phyloP scores from a whole-genome alignment of 1,140 invertebrate genomes.

The Reticulitermes speratus region DNA sequence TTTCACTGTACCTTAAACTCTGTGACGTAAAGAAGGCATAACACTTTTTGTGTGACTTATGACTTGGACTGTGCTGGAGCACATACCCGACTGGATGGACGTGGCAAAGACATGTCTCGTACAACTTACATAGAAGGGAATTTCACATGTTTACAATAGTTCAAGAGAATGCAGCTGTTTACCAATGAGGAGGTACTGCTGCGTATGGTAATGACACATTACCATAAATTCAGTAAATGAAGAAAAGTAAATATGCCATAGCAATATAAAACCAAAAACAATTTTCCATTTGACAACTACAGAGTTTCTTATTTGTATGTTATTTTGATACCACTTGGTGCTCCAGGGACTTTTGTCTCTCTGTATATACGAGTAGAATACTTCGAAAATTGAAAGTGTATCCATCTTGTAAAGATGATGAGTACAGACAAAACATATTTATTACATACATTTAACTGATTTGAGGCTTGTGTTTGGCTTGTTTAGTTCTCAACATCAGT shows the following conservation, averaged over 20 bases:
- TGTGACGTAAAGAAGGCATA: not conserved
- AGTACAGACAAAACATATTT: not conserved
- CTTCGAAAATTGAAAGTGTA: not conserved
- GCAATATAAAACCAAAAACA: constrained; percentile 7
- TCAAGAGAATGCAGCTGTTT: not conserved
- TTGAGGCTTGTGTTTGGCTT: not conserved
- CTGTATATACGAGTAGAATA: not conserved
- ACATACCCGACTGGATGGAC: not conserved
- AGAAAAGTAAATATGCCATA: not conserved
- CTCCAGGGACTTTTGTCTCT: not conserved
- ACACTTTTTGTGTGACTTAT: not conserved
- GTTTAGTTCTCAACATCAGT: not conserved
- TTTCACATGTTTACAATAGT: not conserved
- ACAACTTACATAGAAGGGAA: not conserved
- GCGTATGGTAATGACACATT: not conserved
- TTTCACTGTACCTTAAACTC: not conserved
- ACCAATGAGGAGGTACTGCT: not conserved
- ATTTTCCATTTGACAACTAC: not conserved
- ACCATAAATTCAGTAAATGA: not conserved
- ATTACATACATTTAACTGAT: not conserved
- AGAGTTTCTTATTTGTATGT: constrained; percentile 2
- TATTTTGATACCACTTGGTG: constrained; percentile 10
- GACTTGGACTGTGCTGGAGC: not conserved
- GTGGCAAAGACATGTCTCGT: not conserved
- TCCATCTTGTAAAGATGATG: not conserved